Evolutionary conservation across 1,140 invertebrate species (phyloP).

Genomic region (Coboldia fuscipes): DNA sequence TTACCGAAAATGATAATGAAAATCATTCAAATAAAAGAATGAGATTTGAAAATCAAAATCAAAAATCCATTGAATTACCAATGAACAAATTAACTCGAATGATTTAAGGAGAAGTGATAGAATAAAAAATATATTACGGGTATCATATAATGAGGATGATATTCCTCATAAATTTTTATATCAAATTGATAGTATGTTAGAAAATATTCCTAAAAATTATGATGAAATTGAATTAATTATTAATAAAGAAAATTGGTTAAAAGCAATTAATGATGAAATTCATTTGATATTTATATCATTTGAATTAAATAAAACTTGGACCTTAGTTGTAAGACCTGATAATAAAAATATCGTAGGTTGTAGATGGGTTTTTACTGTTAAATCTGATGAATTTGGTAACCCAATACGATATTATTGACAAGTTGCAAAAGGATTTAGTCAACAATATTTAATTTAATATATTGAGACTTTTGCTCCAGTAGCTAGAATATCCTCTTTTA

Average conservation of each 20-base stretch:
- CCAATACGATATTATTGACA: conserved; percentile 11
- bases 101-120: conserved; percentile 12
- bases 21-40: no score
- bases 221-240: conserved; percentile 12
- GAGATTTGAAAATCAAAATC: no score
- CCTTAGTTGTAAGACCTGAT: no score
- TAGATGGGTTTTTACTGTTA: conserved; percentile 9
- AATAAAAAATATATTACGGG: no score
- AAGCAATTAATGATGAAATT: conserved; percentile 17
- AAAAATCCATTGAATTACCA: no score
- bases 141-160: conserved; percentile 10
- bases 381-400: conserved; percentile 6
- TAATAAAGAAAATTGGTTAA: conserved; percentile 16
- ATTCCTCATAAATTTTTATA: conserved; percentile 6
- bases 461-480: conserved; percentile 9
- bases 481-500: conserved; percentile 8
- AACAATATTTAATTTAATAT: conserved; percentile 7
- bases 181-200: conserved; percentile 9
- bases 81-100: no score
- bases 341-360: no score
- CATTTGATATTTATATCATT: no score
- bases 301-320: conserved; percentile 8
- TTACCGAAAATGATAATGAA: no score
- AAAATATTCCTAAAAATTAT: conserved; percentile 9
- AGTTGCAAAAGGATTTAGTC: conserved; percentile 8